Evolutionary conservation across 2,113 vertebrate species (phyloP), one percentile per base, ranked within the genome.

Genomic region (Tenebrosternarchus preto): DNA sequence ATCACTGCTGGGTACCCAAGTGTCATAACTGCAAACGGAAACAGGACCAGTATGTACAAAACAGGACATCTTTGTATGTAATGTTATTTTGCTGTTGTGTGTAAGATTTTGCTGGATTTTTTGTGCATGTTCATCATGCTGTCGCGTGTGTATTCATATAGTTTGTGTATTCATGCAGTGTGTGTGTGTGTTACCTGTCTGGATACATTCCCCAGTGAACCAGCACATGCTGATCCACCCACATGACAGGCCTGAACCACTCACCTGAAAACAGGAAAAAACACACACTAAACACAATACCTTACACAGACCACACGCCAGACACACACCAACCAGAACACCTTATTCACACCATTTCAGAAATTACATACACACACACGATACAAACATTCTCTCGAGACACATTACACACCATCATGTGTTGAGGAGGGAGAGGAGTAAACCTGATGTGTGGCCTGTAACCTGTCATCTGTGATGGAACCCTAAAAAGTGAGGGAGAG

Each of bases 121-220:
- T n/a, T n/a, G n/a, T n/a, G n/a, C n/a, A n/a, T n/a, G n/a, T n/a
- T n/a, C n/a, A n/a, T n/a, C n/a, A n/a, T n/a, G n/a, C n/a, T n/a
- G n/a, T n/a, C n/a, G n/a, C n/a, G n/a, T n/a, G n/a, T n/a, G n/a
- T n/a, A n/a, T n/a, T n/a, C n/a, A n/a, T n/a, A n/a, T n/a, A n/a
- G n/a, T n/a, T n/a, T n/a, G n/a, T n/a, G n/a, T n/a, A n/a, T n/a
- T n/a, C n/a, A n/a, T n/a, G n/a, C n/a, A n/a, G n/a, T n/a, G n/a
- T n/a, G n/a, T n/a, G n/a, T 55, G 53, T 73, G 20, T 43, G 53
- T 57, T 73, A 93, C 93, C 93, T 94, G 88, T 94, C 91, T 80
- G 92, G 97, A 81, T 95, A 95, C 85, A 93, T 96, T 17, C 98
- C 96, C 98, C 97, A 99, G 5, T 99, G 97, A 0, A 98, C 96